Evolutionary conservation across 1,140 invertebrate species (phyloP).

Genomic region (Drosophila ironensis): DNA sequence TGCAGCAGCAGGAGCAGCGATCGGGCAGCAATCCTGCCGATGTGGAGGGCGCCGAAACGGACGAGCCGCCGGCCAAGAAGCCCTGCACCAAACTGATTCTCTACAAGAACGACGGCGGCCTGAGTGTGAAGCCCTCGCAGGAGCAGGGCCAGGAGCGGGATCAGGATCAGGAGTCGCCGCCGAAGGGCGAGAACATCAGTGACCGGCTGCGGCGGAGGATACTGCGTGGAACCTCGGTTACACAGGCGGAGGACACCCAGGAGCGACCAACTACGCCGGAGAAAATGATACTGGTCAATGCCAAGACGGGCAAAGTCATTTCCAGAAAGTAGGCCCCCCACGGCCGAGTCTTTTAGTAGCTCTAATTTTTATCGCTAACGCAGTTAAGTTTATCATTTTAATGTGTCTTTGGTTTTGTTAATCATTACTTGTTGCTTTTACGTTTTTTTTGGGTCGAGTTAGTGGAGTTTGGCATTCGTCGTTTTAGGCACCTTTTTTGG

Average conservation of each 20-base stretch:
- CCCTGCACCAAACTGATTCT: constrained; percentile 68
- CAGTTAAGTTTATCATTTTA: constrained; percentile 24
- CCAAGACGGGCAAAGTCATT: constrained; percentile 80
- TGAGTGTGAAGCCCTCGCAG: constrained; percentile 57
- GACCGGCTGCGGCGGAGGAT: constrained; percentile 70
- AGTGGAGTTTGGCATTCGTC: constrained; percentile 37
- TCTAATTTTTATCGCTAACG: constrained; percentile 17
- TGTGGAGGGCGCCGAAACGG: not conserved
- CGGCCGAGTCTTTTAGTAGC: constrained; percentile 8
- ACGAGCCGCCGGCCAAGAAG: constrained; percentile 37
- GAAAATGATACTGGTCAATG: constrained; percentile 81
- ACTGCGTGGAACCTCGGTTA: constrained; percentile 49
- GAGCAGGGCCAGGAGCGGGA: constrained; percentile 32
- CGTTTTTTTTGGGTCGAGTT: constrained; percentile 36
- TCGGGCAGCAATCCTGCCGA: not conserved
- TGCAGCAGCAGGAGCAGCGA: constrained; percentile 4
- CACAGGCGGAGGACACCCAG: constrained; percentile 6
- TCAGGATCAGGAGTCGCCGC: constrained; percentile 4
- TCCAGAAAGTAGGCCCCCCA: constrained; percentile 56
- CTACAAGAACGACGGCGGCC: constrained; percentile 71
- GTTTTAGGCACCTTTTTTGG: constrained; percentile 53
- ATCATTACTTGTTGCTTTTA: constrained; percentile 62
- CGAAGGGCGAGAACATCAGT: constrained; percentile 64
- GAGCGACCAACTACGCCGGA: constrained; percentile 34
- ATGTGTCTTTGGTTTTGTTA: constrained; percentile 53